Base-by-base conservation (phyloP, 2,888 invertebrate genomes). In the Nemapogon koenigi region DNA sequence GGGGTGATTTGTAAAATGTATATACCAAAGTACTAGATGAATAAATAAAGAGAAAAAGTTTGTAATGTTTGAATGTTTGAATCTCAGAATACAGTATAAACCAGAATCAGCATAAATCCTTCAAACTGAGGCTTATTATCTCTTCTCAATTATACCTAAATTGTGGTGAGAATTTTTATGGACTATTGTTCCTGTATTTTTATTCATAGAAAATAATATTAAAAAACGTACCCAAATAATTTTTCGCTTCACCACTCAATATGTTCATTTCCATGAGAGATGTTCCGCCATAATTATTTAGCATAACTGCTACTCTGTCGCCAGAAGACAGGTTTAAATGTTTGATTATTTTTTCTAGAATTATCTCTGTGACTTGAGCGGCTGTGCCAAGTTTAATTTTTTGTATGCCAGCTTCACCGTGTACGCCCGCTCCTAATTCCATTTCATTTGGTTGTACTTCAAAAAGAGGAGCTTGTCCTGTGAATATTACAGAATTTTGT, bases 201-300 rank as follows among this genome's bases (percentile, higher is more conserved):
- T n/a, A n/a, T n/a, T n/a, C n/a, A n/a, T n/a, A n/a, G n/a, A n/a
- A n/a, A n/a, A n/a, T n/a, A n/a, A n/a, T n/a, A 35, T 13, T 26
- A 22, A 32, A 14, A 19, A 33, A 54, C 68, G 65, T 61, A 88
- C 89, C 78, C 30, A 89, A 66, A 55, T 86, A 86, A 10, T 64
- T 60, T 16, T 86, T 76, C 1, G 84, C 79, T 59, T 90, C 90
- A 4, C 81, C 81, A 35, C 83, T 82, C 7, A 90, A 72, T 35
- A 91, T 83, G 46, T 86, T 86, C 72, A 90, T 84, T 57, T 94
- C 93, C 40, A 92, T 56, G 43, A 87, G 82, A 1, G 89, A 87
- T 0, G 89, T 80, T 2, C 84, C 85, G 16, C 93, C 92, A 37
- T 91, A 72, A 60, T 94, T 94, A 65, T 92, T 91, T 3, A 94